Evolutionary conservation across 2,113 vertebrate genomes (phyloP).

Genomic region (Oxyruncus cristatus): DNA sequence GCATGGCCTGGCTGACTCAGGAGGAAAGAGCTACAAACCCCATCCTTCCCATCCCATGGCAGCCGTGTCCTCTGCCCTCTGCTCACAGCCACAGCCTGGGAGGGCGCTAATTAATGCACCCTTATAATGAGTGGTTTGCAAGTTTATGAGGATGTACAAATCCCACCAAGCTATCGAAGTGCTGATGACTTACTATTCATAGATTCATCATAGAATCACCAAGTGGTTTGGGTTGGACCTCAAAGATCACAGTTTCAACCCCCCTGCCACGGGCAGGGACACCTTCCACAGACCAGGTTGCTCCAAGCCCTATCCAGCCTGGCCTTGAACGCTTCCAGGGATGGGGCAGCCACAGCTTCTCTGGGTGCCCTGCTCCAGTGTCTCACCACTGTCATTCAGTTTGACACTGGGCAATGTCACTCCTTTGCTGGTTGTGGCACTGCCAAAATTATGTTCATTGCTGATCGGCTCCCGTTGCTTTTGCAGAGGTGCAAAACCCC

Average conservation of each 20-base stretch:
- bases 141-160: not conserved
- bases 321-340: not conserved
- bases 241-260: not conserved
- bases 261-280: not conserved
- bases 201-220: not conserved
- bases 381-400: not conserved
- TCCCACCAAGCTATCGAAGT: not conserved
- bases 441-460: not conserved
- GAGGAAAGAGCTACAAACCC: not conserved
- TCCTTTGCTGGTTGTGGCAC: not conserved
- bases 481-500: not conserved
- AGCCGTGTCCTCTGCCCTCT: not conserved
- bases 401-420: not conserved
- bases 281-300: not conserved
- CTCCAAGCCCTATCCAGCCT: accelerated
- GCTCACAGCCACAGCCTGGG: not conserved
- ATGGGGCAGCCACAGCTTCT: not conserved
- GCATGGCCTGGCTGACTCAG: not conserved
- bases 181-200: not conserved
- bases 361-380: not conserved
- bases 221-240: not conserved
- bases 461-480: not conserved
- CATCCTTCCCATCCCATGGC: not conserved
- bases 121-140: not conserved
- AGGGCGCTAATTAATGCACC: not conserved